Evolutionary conservation across 2,797 vertebrate species (phyloP), one percentile per base, ranked within the genome.

Genomic region (Molossus molossus): DNA sequence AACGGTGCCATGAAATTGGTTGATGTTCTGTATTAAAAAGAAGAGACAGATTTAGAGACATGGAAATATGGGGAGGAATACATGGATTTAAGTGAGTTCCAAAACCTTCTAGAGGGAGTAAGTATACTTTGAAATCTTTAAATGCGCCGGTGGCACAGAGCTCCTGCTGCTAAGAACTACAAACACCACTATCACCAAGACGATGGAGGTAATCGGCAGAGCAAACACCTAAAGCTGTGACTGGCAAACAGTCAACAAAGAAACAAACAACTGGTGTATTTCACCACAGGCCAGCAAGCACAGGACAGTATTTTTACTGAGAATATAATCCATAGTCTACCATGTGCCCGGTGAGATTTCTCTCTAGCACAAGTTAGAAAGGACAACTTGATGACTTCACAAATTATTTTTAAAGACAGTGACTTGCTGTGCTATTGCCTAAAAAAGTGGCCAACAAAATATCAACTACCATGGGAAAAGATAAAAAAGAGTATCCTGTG

Each of bases 381-480:
- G 69, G 33, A 91, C 17, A 10, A 0, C 27, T 81, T 76, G 45
- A 69, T 58, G 86, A 80, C 18, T 64, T 64, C 55, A 67, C 0
- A 29, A 67, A 88, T 48, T 80, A 75, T 87, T 89, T 95, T 72
- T 90, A 77, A 95, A 80, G 86, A 95, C 9, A 45, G 0, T 83
- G 93, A 95, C 13, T 15, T 64, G 88, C n/a, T 27, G 13, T 62
- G 58, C 25, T 88, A 27, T 48, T 76, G 67, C 23, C 21, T 69
- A 53, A 25, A 84, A 58, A 87, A 75, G 85, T 33, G 18, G 40
- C 69, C 86, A 95, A 72, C n/a, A 70, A 88, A 93, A 85, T 40
- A n/a, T 80, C 60, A 84, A 25, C 69, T 5, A 13, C 20, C 37
- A 93, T 83, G 37, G 92, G 76, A 92, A 96, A 97, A 95, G 33